Evolutionary conservation across 2,113 vertebrate genomes (phyloP).

Genomic region (Elachura formosa): DNA sequence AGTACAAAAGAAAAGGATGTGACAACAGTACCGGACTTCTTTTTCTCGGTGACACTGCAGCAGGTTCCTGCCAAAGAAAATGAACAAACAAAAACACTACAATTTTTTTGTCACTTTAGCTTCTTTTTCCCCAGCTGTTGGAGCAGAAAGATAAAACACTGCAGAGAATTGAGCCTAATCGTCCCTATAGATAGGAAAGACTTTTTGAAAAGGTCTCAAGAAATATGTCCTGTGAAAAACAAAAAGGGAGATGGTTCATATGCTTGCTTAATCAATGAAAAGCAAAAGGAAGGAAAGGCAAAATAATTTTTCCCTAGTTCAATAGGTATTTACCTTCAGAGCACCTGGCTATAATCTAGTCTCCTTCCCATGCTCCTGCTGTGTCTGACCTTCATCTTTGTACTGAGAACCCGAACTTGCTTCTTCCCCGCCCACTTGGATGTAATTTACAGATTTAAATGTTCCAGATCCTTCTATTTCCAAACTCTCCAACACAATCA

Average conservation of each 20-base stretch:
- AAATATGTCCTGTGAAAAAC: background rate
- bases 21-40: background rate
- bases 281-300: background rate
- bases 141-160: background rate
- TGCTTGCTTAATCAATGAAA: background rate
- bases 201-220: background rate
- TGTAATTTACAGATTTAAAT: background rate
- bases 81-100: background rate
- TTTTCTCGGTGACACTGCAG: background rate
- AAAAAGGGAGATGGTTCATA: background rate
- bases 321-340: background rate
- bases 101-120: background rate
- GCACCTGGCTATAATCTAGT: background rate
- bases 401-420: rapidly evolving
- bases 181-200: background rate
- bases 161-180: background rate
- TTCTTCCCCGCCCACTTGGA: background rate
- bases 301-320: background rate
- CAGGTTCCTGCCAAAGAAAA: background rate
- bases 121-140: background rate
- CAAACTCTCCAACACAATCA: background rate
- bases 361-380: background rate
- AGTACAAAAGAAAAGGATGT: background rate
- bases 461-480: background rate
- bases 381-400: background rate